Base-by-base conservation (phyloP, 2,113 vertebrate species). In the Eulemur rufifrons region DNA sequence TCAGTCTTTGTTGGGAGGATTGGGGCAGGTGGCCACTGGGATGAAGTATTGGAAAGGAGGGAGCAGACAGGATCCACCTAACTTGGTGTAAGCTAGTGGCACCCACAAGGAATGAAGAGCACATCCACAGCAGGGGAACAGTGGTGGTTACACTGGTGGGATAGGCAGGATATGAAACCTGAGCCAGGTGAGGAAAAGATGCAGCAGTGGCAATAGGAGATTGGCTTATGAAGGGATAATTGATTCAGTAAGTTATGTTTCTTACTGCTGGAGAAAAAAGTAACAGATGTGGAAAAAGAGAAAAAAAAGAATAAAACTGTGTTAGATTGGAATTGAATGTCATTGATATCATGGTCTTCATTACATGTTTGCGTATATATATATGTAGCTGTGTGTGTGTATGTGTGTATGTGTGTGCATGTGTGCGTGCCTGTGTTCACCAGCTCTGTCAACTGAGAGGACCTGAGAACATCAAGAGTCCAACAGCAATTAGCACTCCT, bases 41-140 rank as follows among this genome's bases (percentile, higher is more conserved):
- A 27, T 64, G 54, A 66, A 50, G 3, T 50, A n/a, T 11, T 18
- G 10, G 5, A 27, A 71, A 61, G 17, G 23, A 59, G 4, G 29
- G 13, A 13, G 2, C 42, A 45, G 11, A 8, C 3, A 76, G 56
- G 0, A n/a, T 25, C n/a, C 15, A 29, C 8, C 2, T 37, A 27
- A 14, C 2, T 3, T 29, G 13, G 20, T 13, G 6, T 15, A 86
- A 9, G 32, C 4, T 37, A 59, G 15, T 11, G 25, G 10, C 39
- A 18, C 3, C 8, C 8, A 11, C 45, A 10, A 47, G 8, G 37
- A 37, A 2, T 21, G 63, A 37, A 80, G 39, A 37, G 8, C 8
- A 2, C 8, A 45, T 42, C 6, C 0, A 7, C 10, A 56, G 21
- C 34, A 23, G 5, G 17, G 15, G 13, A 2, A 61, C 34, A 37